phyloP scores from a whole-genome alignment of 2,888 invertebrate species.

The Hyles lineata region DNA sequence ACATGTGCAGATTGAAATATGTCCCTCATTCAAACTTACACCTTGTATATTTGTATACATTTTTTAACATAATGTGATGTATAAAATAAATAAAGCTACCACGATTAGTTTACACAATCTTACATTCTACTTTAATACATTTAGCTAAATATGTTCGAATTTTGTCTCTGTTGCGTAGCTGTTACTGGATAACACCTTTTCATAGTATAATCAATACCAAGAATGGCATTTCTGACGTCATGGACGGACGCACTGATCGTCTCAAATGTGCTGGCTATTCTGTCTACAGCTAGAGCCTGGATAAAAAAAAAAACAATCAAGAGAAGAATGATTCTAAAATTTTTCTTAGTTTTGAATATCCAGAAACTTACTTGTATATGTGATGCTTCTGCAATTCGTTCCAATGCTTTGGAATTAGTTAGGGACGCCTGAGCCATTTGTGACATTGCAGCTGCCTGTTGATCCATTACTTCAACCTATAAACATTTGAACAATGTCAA shows the following conservation, averaged over 20 bases:
- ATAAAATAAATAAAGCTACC: background rate
- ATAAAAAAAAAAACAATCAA: constrained; percentile 20
- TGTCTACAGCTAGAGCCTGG: constrained; percentile 72
- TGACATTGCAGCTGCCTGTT: constrained; percentile 67
- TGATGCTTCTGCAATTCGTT: constrained; percentile 72
- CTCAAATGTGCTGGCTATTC: constrained; percentile 69
- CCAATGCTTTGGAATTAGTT: constrained; percentile 66
- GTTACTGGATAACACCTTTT: constrained; percentile 66
- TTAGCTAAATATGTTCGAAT: constrained; percentile 52
- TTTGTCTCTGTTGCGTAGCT: constrained; percentile 59
- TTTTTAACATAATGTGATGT: background rate
- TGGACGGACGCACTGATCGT: constrained; percentile 64
- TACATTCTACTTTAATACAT: constrained; percentile 14
- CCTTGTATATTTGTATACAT: no score
- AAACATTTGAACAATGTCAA: constrained; percentile 32
- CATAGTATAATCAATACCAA: constrained; percentile 73
- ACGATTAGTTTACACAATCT: constrained; percentile 19
- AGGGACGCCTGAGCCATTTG: constrained; percentile 71
- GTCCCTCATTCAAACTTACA: no score
- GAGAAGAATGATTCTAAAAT: background rate
- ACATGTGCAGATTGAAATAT: no score
- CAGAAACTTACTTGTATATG: constrained; percentile 64
- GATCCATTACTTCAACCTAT: constrained; percentile 73
- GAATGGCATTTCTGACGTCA: constrained; percentile 70
- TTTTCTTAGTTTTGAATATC: background rate